A percentile compares a stretch with the other conserved stretches of the same genome.
These are phyloP conservation scores for Ferrisia virgata DNA, from an alignment of 2,888 invertebrate species.

Conservation along the genomic window DNA sequence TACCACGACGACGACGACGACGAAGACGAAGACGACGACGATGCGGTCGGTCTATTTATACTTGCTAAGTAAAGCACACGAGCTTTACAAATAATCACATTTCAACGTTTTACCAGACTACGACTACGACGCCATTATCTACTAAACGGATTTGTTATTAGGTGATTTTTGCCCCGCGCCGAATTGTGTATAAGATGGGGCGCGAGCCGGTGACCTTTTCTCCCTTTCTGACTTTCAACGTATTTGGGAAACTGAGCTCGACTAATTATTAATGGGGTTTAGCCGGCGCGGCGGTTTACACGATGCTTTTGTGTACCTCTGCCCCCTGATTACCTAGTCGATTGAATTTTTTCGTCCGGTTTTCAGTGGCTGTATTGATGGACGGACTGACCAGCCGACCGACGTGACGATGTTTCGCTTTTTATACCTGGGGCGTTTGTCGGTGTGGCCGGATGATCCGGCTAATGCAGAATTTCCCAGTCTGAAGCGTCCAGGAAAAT, in stretches of 20 bases:
- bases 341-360: no score
- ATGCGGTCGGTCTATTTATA: neutral
- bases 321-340: no score
- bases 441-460: neutral
- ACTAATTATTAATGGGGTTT: neutral
- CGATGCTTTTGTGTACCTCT: neutral
- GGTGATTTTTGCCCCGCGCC: neutral
- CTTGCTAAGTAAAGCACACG: neutral
- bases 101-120: neutral
- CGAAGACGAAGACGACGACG: neutral
- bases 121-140: neutral
- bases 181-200: neutral
- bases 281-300: neutral
- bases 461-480: neutral
- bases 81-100: neutral
- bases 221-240: neutral
- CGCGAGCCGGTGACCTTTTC: neutral
- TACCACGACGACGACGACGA: no score
- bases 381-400: neutral
- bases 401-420: neutral
- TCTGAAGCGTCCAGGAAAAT: no score
- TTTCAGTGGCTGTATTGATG: no score
- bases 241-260: neutral
- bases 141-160: conserved; percentile 15
- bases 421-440: neutral